Evolutionary conservation across 2,113 vertebrate genomes (phyloP).

Genomic region (Scopus umbretta): DNA sequence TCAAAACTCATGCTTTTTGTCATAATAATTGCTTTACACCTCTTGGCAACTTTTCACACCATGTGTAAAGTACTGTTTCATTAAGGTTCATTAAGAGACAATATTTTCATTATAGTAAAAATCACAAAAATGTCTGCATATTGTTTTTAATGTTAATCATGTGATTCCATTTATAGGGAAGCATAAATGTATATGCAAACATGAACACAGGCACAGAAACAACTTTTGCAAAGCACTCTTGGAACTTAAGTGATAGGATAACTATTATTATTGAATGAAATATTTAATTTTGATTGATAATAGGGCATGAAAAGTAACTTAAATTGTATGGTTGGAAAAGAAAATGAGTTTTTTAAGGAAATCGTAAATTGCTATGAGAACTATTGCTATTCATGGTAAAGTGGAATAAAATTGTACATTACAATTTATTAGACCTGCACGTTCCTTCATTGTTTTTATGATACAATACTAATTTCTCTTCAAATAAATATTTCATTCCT

Average conservation of each 20-base stretch:
- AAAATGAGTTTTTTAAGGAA: background rate
- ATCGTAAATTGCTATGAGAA: background rate
- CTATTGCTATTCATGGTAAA: background rate
- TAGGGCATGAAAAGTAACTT: slow-evolving; percentile 12
- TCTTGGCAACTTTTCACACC: slow-evolving; percentile 67
- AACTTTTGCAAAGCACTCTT: background rate
- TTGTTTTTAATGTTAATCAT: slow-evolving; percentile 21
- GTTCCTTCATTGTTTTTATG: background rate
- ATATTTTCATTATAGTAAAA: slow-evolving; percentile 58
- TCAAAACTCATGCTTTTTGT: slow-evolving; percentile 64
- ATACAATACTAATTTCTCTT: background rate
- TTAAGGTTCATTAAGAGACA: slow-evolving; percentile 58
- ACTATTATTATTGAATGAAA: background rate
- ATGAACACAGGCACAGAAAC: background rate
- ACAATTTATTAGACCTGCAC: background rate
- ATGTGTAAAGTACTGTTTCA: slow-evolving; percentile 42
- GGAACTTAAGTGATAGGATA: background rate
- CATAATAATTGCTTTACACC: slow-evolving; percentile 68
- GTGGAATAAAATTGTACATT: background rate
- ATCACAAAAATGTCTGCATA: slow-evolving; percentile 23
- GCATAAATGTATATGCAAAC: background rate
- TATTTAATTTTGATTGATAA: slow-evolving; percentile 27
- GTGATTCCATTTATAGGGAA: slow-evolving; percentile 6
- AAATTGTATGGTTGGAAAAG: background rate
- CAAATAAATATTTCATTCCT: background rate